Percentiles rank a stretch among this genome's conserved stretches.
Evolutionary conservation across 1,140 invertebrate species (phyloP).

Genomic region (Drosophila nasuta): DNA sequence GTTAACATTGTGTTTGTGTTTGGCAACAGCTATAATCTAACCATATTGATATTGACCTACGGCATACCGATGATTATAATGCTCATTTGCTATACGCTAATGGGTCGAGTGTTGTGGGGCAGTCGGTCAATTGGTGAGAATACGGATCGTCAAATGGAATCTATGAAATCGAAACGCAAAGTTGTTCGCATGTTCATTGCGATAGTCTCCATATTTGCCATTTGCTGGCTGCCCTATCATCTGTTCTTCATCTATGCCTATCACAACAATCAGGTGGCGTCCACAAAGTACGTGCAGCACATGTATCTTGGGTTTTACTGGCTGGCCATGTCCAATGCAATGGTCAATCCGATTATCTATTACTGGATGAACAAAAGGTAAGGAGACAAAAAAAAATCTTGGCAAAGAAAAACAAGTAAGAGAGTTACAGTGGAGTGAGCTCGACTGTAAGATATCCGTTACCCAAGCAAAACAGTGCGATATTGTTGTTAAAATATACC

Average conservation of each 20-base stretch:
- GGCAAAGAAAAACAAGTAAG: not conserved
- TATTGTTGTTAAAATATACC: too few relatives aligned
- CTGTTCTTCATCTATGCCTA: constrained; percentile 94
- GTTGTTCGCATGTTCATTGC: constrained; percentile 87
- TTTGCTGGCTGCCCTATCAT: constrained; percentile 96
- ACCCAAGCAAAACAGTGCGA: too few relatives aligned
- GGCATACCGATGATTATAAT: constrained; percentile 95
- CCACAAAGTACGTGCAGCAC: constrained; percentile 91
- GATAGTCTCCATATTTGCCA: constrained; percentile 91
- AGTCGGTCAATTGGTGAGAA: constrained; percentile 95
- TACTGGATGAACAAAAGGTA: constrained; percentile 96
- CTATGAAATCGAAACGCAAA: constrained; percentile 94
- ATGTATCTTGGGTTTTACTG: constrained; percentile 94
- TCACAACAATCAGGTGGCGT: constrained; percentile 90
- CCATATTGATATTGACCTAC: constrained; percentile 95
- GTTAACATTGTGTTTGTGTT: not conserved
- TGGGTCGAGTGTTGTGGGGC: constrained; percentile 90
- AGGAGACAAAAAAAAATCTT: not conserved
- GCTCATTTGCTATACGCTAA: constrained; percentile 93
- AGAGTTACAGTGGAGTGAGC: not conserved
- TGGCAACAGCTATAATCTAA: constrained; percentile 92
- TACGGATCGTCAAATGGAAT: constrained; percentile 92
- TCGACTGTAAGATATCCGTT: too few relatives aligned
- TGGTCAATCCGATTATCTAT: constrained; percentile 96
- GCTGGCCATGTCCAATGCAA: constrained; percentile 96